These are phyloP conservation scores for Tetanocera ferruginea DNA, from an alignment of 2,888 invertebrate genomes.

Conservation along the genomic window DNA sequence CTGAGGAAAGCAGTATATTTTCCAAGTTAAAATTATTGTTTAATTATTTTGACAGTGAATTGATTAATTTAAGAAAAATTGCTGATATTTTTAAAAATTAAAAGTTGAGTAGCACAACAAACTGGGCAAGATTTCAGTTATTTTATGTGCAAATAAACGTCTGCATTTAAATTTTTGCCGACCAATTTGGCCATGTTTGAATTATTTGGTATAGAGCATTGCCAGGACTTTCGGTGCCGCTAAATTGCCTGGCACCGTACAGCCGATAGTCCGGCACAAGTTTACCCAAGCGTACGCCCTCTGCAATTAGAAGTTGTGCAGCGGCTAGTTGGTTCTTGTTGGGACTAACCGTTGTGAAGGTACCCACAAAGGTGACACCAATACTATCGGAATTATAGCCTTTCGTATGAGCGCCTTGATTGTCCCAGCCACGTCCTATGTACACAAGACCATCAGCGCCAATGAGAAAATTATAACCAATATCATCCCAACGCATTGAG, in stretches of 20 bases:
- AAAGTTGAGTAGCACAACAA: not conserved
- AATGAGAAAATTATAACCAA: slow-evolving; percentile 83
- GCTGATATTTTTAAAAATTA: not conserved
- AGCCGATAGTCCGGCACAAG: slow-evolving; percentile 76
- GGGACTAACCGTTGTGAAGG: slow-evolving; percentile 73
- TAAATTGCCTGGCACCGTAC: slow-evolving; percentile 78
- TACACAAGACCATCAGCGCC: slow-evolving; percentile 84
- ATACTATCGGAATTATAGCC: slow-evolving; percentile 77
- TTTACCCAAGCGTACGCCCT: slow-evolving; percentile 75
- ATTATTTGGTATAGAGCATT: slow-evolving; percentile 75
- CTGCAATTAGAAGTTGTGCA: slow-evolving; percentile 74
- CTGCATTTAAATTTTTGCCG: slow-evolving; percentile 29
- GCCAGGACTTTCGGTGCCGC: slow-evolving; percentile 80
- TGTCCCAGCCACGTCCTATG: slow-evolving; percentile 81
- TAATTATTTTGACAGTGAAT: not conserved
- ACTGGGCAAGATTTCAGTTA: no score
- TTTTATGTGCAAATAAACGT: no score
- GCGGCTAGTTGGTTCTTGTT: slow-evolving; percentile 74
- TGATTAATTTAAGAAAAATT: not conserved
- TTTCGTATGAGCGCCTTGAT: slow-evolving; percentile 78
- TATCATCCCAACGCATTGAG: slow-evolving; percentile 75
- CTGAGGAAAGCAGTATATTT: no score
- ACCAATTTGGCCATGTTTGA: slow-evolving; percentile 77
- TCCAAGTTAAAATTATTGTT: slow-evolving; percentile 1
- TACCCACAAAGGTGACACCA: slow-evolving; percentile 81